Evolutionary conservation across 2,113 vertebrate genomes (phyloP), one percentile per base, ranked within the genome.

Genomic region (Dermatemys mawii): DNA sequence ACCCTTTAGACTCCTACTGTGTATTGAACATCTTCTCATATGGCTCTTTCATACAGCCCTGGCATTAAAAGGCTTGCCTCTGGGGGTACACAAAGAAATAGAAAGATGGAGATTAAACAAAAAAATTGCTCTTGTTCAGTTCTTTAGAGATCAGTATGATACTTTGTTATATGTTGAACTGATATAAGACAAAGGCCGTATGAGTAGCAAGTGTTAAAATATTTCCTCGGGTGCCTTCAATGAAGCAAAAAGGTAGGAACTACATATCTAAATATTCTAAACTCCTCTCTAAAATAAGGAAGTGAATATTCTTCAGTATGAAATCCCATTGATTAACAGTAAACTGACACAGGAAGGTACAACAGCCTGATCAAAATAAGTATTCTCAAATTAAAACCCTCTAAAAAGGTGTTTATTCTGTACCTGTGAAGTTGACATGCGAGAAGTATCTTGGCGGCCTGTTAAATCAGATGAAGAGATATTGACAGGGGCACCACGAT

Each of bases 401-500:
- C 53, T 73, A 85, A 11, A 78, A 16, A 53, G 41, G 53, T 46
- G 49, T 26, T 21, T 55, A 44, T 94, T 27, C 35, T 97, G 75
- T 98, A 99, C 99, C 99, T 99, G 99, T 76, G 99, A 99, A 94
- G 99, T 99, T 97, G 99, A 99, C 99, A 99, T 99, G 98, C 98
- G 99, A 54, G 99, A 99, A 92, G 99, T 98, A 96, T 99, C 99
- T 97, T 99, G 99, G 81, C 99, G 98, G 95, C 99, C 99, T 3
- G 99, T 99, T 96, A 99, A 97, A 93, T 99, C 99, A 19, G 99
- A 99, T 0, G 99, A 99, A 0, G 99, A 99, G 91, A 99, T 98
- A 93, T 99, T 99, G 96, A 99, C 99, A 0, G 99, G 99, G 87
- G 99, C 99, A 2, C 99, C 99, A 0, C 99, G 99, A 97, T 99